Conservation (phyloP, 2,797 vertebrate species). For the Channa striata region DNA sequence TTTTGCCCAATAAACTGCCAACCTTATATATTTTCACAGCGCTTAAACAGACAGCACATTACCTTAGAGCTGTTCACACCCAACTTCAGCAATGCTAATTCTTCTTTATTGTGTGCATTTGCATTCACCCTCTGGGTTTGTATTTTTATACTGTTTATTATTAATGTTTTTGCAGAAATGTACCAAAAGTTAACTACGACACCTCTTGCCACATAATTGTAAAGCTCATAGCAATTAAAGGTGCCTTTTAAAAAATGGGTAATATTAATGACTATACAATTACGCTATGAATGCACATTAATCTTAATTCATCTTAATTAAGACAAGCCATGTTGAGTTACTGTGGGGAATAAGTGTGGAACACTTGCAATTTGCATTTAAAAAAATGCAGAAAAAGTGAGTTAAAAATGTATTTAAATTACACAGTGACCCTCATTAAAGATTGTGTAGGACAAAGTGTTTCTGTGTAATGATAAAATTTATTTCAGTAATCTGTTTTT, state of each 20-base stretch:
- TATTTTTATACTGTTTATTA: background rate
- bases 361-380: constrained; percentile 3
- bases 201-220: background rate
- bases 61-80: background rate
- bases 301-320: constrained; percentile 27
- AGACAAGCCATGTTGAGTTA: background rate
- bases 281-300: constrained; percentile 13
- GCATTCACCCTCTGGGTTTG: background rate
- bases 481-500: background rate
- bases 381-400: background rate
- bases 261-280: constrained; percentile 22
- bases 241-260: background rate
- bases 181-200: background rate
- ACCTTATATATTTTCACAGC: background rate
- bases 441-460: background rate
- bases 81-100: constrained; percentile 2
- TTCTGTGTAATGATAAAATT: background rate
- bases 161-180: background rate
- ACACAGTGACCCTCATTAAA: background rate
- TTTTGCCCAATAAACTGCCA: background rate
- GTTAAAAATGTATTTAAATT: background rate
- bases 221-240: background rate
- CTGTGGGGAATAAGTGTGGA: constrained; percentile 3
- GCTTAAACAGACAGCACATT: background rate
- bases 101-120: background rate